These are phyloP conservation scores for Drosophila stalkeri DNA, from an alignment of 2,888 invertebrate genomes.

Conservation along the genomic window DNA sequence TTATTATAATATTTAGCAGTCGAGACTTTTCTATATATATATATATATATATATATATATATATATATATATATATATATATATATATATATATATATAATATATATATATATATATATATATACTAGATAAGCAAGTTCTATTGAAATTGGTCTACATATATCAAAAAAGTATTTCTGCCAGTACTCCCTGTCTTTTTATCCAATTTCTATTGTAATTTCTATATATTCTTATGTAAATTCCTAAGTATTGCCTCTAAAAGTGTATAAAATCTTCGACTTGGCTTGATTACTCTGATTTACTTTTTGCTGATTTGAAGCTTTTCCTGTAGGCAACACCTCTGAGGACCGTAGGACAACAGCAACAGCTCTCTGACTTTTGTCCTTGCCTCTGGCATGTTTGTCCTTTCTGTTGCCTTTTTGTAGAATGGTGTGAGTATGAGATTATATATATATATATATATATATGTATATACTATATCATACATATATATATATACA, in stretches of 20 bases:
- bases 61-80: too few relatives aligned
- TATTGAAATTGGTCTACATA: neutral
- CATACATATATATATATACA: constrained; percentile 15
- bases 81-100: too few relatives aligned
- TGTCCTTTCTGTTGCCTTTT: constrained; percentile 56
- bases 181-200: neutral
- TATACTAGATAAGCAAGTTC: neutral
- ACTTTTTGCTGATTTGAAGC: constrained; percentile 75
- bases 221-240: neutral
- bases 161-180: neutral
- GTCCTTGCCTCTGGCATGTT: constrained; percentile 76
- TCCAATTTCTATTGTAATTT: neutral
- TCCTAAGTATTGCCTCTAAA: neutral
- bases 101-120: too few relatives aligned
- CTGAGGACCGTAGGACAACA: constrained; percentile 47
- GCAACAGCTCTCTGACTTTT: constrained; percentile 63
- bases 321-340: constrained; percentile 79
- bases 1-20: too few relatives aligned
- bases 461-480: constrained; percentile 18
- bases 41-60: too few relatives aligned
- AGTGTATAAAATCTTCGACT: constrained; percentile 4
- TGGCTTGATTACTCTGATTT: constrained; percentile 20
- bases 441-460: neutral
- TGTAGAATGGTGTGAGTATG: neutral
- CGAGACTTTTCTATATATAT: too few relatives aligned